These are phyloP conservation scores for Apotomis turbidana DNA, from an alignment of 2,888 invertebrate genomes.

Conservation along the genomic window DNA sequence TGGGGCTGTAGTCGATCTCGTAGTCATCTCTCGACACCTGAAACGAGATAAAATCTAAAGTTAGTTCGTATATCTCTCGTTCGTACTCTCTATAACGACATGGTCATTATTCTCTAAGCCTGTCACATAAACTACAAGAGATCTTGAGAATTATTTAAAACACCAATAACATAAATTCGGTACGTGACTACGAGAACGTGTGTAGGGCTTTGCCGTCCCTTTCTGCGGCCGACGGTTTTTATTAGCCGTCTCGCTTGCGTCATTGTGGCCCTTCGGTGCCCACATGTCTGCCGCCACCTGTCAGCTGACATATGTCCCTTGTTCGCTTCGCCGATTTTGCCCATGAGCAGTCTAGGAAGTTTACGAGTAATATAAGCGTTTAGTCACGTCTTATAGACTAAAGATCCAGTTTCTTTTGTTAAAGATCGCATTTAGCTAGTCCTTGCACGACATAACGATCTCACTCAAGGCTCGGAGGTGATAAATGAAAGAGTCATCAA, in stretches of 20 bases:
- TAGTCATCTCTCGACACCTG: constrained; percentile 80
- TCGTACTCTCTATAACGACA: constrained; percentile 26
- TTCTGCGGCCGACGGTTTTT: constrained; percentile 57
- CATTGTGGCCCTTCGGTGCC: constrained; percentile 72
- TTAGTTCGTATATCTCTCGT: constrained; percentile 29
- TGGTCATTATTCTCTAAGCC: constrained; percentile 29
- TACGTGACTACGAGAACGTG: constrained; percentile 55
- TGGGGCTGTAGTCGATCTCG: constrained; percentile 74
- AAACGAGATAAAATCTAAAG: constrained; percentile 56
- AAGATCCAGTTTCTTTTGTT: constrained; percentile 25
- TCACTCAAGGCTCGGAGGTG: constrained; percentile 31
- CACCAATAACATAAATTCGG: constrained; percentile 64
- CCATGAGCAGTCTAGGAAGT: constrained; percentile 68
- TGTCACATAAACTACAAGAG: constrained; percentile 50
- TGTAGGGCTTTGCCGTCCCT: constrained; percentile 57
- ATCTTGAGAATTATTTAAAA: constrained; percentile 64
- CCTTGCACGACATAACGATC: constrained; percentile 40
- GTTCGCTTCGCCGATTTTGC: constrained; percentile 43
- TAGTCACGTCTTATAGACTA: constrained; percentile 23
- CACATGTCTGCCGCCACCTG: constrained; percentile 75
- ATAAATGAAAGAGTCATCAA: constrained; percentile 41
- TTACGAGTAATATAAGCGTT: constrained; percentile 44
- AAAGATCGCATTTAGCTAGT: constrained; percentile 42
- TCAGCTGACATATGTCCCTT: constrained; percentile 62
- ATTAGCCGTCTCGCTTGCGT: constrained; percentile 59